phyloP scores from a whole-genome alignment of 2,888 invertebrate species.

The Leptinotarsa haldemani region DNA sequence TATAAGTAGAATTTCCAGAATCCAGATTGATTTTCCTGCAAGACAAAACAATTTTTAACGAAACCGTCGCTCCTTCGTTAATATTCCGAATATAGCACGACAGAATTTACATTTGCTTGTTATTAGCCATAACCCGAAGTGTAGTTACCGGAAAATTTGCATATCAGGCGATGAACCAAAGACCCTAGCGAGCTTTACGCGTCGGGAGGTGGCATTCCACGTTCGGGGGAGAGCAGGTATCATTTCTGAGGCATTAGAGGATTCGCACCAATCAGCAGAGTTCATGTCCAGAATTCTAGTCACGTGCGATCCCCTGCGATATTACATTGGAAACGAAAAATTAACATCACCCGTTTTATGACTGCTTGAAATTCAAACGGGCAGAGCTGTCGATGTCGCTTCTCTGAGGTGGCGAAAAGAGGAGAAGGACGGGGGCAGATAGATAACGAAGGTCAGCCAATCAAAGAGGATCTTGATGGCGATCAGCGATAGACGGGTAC shows the following conservation, averaged over 20 bases:
- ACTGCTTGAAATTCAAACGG: constrained; percentile 63
- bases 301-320: constrained; percentile 59
- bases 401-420: constrained; percentile 46
- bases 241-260: constrained; percentile 49
- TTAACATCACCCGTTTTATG: constrained; percentile 67
- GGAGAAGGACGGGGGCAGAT: constrained; percentile 26
- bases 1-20: no score
- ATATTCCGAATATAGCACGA: constrained; percentile 43
- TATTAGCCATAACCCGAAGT: constrained; percentile 58
- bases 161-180: constrained; percentile 57
- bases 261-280: constrained; percentile 55
- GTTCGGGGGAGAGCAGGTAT: constrained; percentile 48
- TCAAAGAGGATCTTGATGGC: not conserved
- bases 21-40: no score
- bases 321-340: constrained; percentile 65
- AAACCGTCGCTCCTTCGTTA: constrained; percentile 26
- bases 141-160: constrained; percentile 57
- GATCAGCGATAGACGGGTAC: not conserved
- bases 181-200: constrained; percentile 40
- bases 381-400: constrained; percentile 50
- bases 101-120: constrained; percentile 55
- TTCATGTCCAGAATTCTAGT: constrained; percentile 50
- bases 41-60: no score
- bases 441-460: constrained; percentile 40
- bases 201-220: constrained; percentile 40